Evolutionary conservation across 2,888 invertebrate species (phyloP).

Genomic region (Drosophila mettleri): DNA sequence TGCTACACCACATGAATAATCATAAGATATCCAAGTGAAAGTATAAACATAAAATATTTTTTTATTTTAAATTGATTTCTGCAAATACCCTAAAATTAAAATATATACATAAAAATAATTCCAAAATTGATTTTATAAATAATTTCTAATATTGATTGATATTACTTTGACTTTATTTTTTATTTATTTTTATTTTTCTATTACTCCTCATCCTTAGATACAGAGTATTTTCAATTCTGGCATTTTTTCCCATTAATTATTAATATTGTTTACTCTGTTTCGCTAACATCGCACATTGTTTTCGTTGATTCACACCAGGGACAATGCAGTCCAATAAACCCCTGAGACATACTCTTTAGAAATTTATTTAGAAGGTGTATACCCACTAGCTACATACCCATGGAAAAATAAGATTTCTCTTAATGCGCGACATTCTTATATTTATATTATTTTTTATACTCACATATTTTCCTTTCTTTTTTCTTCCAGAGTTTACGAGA

Average conservation of each 20-base stretch:
- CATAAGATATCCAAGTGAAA: background rate
- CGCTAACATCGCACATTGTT: conserved; percentile 37
- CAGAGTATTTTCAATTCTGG: background rate
- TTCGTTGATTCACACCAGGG: conserved; percentile 3
- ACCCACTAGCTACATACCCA: background rate
- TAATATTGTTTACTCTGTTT: conserved; percentile 12
- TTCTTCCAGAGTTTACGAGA: conserved; percentile 82
- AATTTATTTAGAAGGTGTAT: background rate
- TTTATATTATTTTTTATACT: background rate
- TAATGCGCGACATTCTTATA: background rate
- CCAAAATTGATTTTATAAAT: background rate
- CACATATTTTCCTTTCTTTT: background rate
- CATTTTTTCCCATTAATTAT: background rate
- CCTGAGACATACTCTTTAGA: conserved; percentile 28
- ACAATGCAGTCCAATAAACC: background rate
- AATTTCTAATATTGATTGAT: background rate
- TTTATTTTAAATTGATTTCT: too few relatives aligned
- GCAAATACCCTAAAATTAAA: too few relatives aligned
- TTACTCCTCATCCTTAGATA: background rate
- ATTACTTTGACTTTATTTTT: background rate
- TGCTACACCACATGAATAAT: background rate
- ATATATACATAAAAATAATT: too few relatives aligned
- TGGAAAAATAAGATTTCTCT: background rate
- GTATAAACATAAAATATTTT: too few relatives aligned
- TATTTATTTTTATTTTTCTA: background rate